Conservation (phyloP, 2,888 invertebrate species). For the Halocaridina rubra region DNA sequence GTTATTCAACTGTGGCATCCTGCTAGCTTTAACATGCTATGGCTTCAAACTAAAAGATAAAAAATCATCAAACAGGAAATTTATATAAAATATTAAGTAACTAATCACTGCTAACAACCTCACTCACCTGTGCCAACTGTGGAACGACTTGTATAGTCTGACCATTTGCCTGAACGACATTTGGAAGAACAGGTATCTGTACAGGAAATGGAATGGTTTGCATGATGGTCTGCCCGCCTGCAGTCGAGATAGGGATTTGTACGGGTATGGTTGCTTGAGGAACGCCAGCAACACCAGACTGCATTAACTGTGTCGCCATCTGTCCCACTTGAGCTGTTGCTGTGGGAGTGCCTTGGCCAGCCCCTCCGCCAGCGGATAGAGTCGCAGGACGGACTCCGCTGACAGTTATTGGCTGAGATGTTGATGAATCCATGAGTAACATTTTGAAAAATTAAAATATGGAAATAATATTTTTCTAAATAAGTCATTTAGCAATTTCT, state of each 20-base stretch:
- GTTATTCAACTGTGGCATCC: too few relatives aligned
- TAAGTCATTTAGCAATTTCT: too few relatives aligned
- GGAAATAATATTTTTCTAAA: too few relatives aligned
- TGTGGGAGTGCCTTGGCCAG: conserved; percentile 34
- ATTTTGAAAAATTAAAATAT: too few relatives aligned
- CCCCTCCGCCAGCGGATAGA: background rate
- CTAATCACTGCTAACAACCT: too few relatives aligned
- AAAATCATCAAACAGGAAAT: too few relatives aligned
- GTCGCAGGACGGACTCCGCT: conserved; percentile 43
- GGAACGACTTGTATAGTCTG: conserved; percentile 64
- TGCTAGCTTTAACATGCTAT: too few relatives aligned
- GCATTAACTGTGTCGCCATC: conserved; percentile 66
- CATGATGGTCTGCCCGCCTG: conserved; percentile 92
- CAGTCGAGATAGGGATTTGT: conserved; percentile 87
- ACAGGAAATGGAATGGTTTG: conserved; percentile 95
- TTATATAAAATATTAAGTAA: too few relatives aligned
- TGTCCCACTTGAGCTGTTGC: conserved; percentile 63
- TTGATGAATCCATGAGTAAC: too few relatives aligned
- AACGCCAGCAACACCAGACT: conserved; percentile 73
- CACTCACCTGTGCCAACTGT: conserved; percentile 65
- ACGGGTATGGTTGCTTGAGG: conserved; percentile 76
- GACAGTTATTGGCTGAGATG: conserved; percentile 51
- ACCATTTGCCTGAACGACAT: conserved; percentile 72
- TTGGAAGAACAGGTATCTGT: conserved; percentile 78
- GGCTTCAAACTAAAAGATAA: too few relatives aligned